A percentile compares a stretch with the other conserved stretches of the same genome.
Evolutionary conservation across 2,113 vertebrate species (phyloP).

Genomic region (Merops nubicus): DNA sequence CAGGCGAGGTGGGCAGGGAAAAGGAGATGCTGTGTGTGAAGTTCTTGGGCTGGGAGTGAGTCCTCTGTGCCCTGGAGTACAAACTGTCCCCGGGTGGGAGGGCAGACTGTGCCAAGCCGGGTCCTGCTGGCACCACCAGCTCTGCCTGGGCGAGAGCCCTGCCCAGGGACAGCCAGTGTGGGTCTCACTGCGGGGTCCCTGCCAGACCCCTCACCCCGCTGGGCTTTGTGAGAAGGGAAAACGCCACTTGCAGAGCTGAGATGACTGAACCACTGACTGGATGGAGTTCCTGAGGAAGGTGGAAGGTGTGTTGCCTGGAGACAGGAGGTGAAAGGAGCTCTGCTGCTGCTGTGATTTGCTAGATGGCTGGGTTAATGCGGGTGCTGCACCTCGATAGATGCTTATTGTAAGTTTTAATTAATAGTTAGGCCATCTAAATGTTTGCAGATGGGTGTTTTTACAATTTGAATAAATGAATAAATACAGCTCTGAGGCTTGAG

Average conservation of each 20-base stretch:
- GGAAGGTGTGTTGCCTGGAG: not conserved
- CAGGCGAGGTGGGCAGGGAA: accelerated
- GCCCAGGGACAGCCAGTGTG: accelerated
- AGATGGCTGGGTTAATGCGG: not conserved
- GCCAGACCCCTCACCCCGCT: accelerated
- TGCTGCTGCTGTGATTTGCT: not conserved
- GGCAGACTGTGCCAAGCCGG: accelerated
- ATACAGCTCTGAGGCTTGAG: not conserved
- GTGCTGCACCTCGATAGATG: not conserved
- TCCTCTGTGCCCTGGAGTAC: accelerated
- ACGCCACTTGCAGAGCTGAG: not conserved
- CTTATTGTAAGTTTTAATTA: constrained; percentile 9
- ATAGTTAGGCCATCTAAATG: not conserved
- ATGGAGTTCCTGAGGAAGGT: not conserved
- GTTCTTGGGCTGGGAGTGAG: not conserved
- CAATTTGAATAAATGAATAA: not conserved
- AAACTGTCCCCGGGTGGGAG: not conserved
- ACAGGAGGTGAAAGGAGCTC: not conserved
- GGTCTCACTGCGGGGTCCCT: accelerated
- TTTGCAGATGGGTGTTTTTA: not conserved
- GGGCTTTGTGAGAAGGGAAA: not conserved
- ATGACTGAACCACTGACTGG: not conserved
- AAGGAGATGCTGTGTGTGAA: not conserved
- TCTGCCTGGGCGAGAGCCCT: accelerated
- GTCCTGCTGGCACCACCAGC: not conserved